These are phyloP conservation scores for fruit fly (Drosophila melanogaster) DNA, from an alignment of 1,140 invertebrate species.

Conservation along the genomic window DNA sequence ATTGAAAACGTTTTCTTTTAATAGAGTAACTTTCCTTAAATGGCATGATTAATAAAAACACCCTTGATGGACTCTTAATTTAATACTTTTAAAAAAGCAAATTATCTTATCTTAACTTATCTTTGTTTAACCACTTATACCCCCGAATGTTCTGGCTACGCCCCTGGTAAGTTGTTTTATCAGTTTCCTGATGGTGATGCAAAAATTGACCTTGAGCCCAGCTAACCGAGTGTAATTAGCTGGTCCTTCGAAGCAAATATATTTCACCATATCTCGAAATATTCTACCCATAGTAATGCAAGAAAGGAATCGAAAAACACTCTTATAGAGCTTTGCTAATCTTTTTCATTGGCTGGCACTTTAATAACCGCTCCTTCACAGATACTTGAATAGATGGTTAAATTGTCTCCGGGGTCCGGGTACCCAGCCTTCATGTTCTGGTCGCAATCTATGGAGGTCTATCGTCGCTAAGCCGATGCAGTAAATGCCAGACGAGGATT, in stretches of 20 bases:
- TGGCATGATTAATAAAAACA: too few species aligned
- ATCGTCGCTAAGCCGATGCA: constrained; percentile 19
- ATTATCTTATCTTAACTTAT: too few species aligned
- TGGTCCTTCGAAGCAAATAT: constrained; percentile 1
- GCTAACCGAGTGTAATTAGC: constrained; percentile 14
- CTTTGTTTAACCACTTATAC: too few species aligned
- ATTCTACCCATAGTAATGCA: neutral
- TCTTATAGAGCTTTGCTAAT: constrained; percentile 10
- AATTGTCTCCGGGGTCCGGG: constrained; percentile 31
- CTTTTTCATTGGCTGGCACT: constrained; percentile 22
- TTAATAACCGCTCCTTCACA: constrained; percentile 46
- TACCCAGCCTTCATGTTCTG: constrained; percentile 3
- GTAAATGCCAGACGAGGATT: constrained; percentile 63
- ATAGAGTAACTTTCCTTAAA: too few species aligned
- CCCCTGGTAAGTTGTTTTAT: constrained; percentile 8
- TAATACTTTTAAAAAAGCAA: too few species aligned
- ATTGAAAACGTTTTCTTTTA: too few species aligned
- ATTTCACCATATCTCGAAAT: constrained; percentile 24
- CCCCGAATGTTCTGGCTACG: neutral
- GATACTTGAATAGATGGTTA: constrained; percentile 34
- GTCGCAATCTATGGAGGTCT: constrained; percentile 37
- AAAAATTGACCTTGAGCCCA: constrained; percentile 19
- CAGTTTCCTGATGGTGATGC: constrained; percentile 13
- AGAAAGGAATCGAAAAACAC: neutral
- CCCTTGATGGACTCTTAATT: too few species aligned